Conservation (phyloP, 37 sponge, comb jelly and placozoan species). For the Petrosia ficiformis region DNA sequence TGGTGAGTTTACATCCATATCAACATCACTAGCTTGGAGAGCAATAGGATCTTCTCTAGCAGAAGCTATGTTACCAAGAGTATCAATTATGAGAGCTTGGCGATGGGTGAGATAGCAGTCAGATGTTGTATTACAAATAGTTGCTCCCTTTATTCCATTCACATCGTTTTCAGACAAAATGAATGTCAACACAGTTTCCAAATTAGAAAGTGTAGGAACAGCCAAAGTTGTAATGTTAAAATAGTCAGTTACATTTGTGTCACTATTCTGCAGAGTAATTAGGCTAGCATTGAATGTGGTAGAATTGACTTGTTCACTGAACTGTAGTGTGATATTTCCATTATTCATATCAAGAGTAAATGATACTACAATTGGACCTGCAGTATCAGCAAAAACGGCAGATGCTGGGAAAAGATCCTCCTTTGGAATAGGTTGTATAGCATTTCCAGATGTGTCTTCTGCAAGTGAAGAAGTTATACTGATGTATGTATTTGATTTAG, state of each 20-base stretch:
- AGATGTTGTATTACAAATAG: constrained; percentile 70
- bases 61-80: constrained; percentile 49
- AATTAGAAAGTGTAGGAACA: constrained; percentile 19
- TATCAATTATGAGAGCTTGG: constrained; percentile 52
- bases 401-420: constrained; percentile 49
- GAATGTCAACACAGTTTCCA: constrained; percentile 50
- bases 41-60: constrained; percentile 48
- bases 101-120: constrained; percentile 73
- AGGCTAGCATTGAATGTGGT: constrained; percentile 39
- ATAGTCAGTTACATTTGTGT: constrained; percentile 1
- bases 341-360: constrained; percentile 82
- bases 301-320: constrained; percentile 70
- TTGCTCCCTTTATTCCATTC: constrained; percentile 75
- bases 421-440: constrained; percentile 33
- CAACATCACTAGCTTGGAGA: constrained; percentile 58
- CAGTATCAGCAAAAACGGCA: constrained; percentile 53
- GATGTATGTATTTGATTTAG: constrained; percentile 57
- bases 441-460: constrained; percentile 59
- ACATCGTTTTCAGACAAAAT: constrained; percentile 58
- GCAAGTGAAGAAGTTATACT: constrained; percentile 45
- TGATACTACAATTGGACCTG: constrained; percentile 73
- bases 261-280: constrained; percentile 51
- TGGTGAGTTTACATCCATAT: constrained; percentile 67
- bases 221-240: constrained; percentile 39
- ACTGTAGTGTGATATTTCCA: constrained; percentile 80